These are phyloP conservation scores for Gymnoscopelus braueri DNA, from an alignment of 2,797 vertebrate species.

Conservation along the genomic window DNA sequence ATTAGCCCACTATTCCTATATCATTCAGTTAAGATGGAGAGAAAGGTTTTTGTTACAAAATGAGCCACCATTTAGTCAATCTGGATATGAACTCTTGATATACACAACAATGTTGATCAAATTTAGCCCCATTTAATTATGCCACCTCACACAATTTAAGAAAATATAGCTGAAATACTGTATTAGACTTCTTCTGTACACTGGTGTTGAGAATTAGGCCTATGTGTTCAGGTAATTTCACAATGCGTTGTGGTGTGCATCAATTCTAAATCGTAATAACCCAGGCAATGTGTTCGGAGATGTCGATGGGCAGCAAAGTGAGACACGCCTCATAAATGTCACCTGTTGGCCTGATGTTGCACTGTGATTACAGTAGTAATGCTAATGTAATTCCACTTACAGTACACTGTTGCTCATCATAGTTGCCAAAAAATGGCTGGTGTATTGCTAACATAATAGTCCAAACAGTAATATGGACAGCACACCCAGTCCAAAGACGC, in stretches of 20 bases:
- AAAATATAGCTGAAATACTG: too few relatives aligned
- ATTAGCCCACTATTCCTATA: too few relatives aligned
- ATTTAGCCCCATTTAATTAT: too few relatives aligned
- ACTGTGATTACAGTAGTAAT: background rate
- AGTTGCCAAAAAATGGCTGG: background rate
- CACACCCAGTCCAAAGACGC: slow-evolving; percentile 27
- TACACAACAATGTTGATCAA: too few relatives aligned
- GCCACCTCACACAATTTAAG: too few relatives aligned
- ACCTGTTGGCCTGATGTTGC: background rate
- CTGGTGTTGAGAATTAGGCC: too few relatives aligned
- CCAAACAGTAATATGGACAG: slow-evolving; percentile 8
- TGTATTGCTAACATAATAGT: background rate
- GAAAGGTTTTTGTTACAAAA: too few relatives aligned
- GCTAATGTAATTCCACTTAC: background rate
- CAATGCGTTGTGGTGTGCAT: background rate
- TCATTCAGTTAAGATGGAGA: too few relatives aligned
- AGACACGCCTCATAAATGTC: background rate
- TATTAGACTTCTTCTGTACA: too few relatives aligned
- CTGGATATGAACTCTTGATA: too few relatives aligned
- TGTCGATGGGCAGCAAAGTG: background rate
- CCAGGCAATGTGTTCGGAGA: background rate
- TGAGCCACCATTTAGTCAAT: too few relatives aligned
- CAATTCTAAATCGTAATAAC: background rate
- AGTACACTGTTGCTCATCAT: background rate
- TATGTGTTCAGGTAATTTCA: background rate